Evolutionary conservation across 2,888 invertebrate genomes (phyloP).

Genomic region (Drosophila phalerata): DNA sequence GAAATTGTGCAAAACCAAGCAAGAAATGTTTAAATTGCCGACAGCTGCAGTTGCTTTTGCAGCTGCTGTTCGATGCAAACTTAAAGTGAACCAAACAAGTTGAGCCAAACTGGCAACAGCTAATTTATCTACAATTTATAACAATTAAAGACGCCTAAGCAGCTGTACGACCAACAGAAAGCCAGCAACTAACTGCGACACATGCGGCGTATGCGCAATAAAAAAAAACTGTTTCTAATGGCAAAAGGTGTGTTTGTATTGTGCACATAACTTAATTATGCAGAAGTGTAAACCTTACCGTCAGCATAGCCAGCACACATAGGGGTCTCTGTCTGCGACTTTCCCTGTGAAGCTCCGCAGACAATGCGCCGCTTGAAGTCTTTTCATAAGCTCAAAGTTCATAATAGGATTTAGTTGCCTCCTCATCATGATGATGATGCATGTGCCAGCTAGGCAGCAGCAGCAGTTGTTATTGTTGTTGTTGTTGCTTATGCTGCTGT

Average conservation of each 20-base stretch:
- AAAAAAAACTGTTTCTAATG: conserved; percentile 55
- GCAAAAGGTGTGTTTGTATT: conserved; percentile 54
- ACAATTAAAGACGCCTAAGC: conserved; percentile 64
- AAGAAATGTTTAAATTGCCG: conserved; percentile 66
- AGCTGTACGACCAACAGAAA: conserved; percentile 15
- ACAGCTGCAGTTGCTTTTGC: conserved; percentile 50
- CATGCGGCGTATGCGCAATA: conserved; percentile 65
- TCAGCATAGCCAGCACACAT: conserved; percentile 36
- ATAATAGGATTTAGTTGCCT: conserved; percentile 76
- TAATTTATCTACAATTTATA: conserved; percentile 64
- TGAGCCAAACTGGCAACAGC: conserved; percentile 36
- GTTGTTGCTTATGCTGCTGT: conserved; percentile 12
- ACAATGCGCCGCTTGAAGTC: conserved; percentile 77
- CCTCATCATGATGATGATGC: conserved; percentile 71
- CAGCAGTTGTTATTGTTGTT: conserved; percentile 13
- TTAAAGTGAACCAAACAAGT: conserved; percentile 39
- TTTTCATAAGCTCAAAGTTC: conserved; percentile 78
- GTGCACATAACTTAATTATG: conserved; percentile 78
- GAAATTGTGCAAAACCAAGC: conserved; percentile 74
- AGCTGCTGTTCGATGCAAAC: conserved; percentile 5
- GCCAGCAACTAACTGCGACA: conserved; percentile 21
- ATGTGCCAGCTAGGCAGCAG: conserved; percentile 28
- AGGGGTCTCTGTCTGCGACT: conserved; percentile 45
- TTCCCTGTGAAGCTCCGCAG: conserved; percentile 40
- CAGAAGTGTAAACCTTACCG: conserved; percentile 74